Base-by-base conservation (phyloP, 37 sponge, comb jelly and placozoan genomes). In the Axinella damicornis region DNA sequence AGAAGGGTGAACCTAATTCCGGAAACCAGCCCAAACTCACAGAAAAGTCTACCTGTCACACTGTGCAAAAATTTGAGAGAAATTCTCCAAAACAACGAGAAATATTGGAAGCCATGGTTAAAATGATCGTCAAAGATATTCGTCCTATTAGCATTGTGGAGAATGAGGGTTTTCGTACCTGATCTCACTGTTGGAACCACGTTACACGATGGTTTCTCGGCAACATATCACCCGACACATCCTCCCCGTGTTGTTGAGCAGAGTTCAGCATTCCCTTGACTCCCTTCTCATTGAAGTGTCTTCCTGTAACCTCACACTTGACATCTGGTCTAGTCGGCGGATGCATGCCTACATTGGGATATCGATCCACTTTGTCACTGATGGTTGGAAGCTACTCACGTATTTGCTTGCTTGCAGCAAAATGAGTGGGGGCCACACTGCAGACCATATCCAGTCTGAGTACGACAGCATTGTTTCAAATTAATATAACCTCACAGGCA, bases 281-380 rank as follows among this genome's bases (percentile, higher is more conserved):
- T 2, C 20, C 39, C 52, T 21, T 22, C 5, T 27, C 4, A 11
- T 74, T 2, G 46, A 74, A 24, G 6, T 46, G 21, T 40, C 22
- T 53, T 74, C 54, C 5, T 74, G 76, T 27, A 21, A 21, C 13
- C 27, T 74, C 39, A 46, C 14, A 5, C 28, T 74, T 5, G 78
- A 77, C 78, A 53, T 77, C 25, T 77, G 78, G 78, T 60, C 63
- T 54, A 77, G 56, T 60, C 4, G 78, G 22, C 20, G 11, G 28
- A 77, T 77, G 78, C 46, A 57, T 24, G 78, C 60, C 30, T 77
- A 54, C 15, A 15, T 77, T 15, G 78, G 78, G 57, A 77, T 77
- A 18, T 57, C 78, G 4, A 30, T 57, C 36, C 78, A 77, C 36
- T 57, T 77, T 5, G 9, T 57, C 57, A 70, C 37, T 34, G 60